phyloP scores from a whole-genome alignment of 2,888 invertebrate genomes.

The Theretra japonica region DNA sequence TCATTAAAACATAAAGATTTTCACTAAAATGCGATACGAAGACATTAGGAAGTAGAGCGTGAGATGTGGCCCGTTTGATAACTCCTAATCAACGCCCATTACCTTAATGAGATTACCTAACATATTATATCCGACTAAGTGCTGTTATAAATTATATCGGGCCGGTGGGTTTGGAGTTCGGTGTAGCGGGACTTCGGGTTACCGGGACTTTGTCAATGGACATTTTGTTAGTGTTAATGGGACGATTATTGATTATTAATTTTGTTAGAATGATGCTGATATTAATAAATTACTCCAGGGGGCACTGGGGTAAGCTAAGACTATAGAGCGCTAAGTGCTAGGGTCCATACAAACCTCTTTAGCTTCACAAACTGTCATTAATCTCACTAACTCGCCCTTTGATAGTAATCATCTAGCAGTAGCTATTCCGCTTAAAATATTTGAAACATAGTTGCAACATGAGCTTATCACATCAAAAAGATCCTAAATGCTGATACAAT shows the following conservation, averaged over 20 bases:
- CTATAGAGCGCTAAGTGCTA: no score
- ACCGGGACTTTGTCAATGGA: background rate
- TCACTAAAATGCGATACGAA: conserved; percentile 4
- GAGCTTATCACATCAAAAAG: no score
- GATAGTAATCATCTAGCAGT: no score
- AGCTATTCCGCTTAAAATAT: no score
- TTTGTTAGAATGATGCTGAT: background rate
- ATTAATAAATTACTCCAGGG: no score
- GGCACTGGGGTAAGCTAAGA: background rate
- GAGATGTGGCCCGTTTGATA: conserved; percentile 19
- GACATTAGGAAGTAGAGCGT: conserved; percentile 21
- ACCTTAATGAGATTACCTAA: conserved; percentile 27
- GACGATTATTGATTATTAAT: background rate
- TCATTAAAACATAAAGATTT: conserved; percentile 5
- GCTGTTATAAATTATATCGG: conserved; percentile 19
- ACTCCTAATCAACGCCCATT: conserved; percentile 20
- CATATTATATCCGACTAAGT: conserved; percentile 23
- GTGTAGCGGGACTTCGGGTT: conserved; percentile 13
- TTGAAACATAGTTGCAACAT: no score
- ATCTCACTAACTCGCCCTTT: no score
- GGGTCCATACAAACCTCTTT: no score
- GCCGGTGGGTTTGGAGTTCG: background rate
- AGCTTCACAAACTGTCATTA: no score
- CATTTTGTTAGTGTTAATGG: background rate
- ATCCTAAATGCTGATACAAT: no score